Evolutionary conservation across 2,113 vertebrate species (phyloP).

Genomic region (Phaethon lepturus): DNA sequence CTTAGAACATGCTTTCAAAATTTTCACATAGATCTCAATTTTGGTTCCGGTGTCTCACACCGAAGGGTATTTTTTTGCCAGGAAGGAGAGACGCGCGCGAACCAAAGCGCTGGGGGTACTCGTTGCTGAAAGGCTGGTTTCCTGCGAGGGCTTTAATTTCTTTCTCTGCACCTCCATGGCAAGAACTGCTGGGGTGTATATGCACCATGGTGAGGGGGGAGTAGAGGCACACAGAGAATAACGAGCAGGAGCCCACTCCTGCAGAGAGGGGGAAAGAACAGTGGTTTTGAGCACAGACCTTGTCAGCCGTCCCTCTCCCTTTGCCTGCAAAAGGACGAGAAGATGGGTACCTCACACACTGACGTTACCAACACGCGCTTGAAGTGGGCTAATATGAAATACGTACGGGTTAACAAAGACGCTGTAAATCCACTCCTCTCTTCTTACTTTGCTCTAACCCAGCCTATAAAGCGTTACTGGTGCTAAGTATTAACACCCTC

Average conservation of each 20-base stretch:
- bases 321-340: background rate
- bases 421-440: background rate
- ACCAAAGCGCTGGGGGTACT: rapidly evolving
- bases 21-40: background rate
- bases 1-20: background rate
- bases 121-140: background rate
- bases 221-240: rapidly evolving
- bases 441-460: background rate
- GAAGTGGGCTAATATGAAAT: background rate
- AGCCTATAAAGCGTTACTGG: background rate
- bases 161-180: background rate
- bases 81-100: background rate
- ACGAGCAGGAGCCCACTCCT: background rate
- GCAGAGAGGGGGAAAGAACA: background rate
- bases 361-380: background rate
- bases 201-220: background rate
- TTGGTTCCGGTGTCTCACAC: background rate
- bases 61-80: background rate
- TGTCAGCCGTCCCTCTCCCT: background rate
- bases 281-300: background rate
- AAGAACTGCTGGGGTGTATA: rapidly evolving
- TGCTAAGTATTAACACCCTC: background rate
- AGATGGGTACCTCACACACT: background rate
- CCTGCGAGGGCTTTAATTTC: background rate
- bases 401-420: background rate